Evolutionary conservation across 2,888 invertebrate genomes (phyloP).

Genomic region (Cataglyphis albicans): DNA sequence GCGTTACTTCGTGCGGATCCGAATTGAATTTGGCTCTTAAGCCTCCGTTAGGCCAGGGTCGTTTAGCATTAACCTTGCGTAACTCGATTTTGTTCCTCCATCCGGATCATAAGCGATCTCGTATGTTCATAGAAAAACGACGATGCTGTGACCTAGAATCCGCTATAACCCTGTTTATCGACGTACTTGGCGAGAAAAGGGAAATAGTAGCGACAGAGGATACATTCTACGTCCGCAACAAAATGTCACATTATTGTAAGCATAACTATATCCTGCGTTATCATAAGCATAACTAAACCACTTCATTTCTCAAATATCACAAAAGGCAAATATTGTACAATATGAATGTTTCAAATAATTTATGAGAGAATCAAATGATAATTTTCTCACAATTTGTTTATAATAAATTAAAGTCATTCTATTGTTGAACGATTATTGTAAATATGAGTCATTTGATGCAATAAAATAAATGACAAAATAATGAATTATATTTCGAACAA

Average conservation of each 20-base stretch:
- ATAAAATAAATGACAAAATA: neutral
- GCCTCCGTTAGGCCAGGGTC: conserved; percentile 20
- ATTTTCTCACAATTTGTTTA: neutral
- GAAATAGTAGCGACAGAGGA: neutral
- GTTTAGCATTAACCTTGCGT: conserved; percentile 34
- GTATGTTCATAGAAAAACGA: conserved; percentile 21
- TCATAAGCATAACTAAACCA: neutral
- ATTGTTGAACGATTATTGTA: neutral
- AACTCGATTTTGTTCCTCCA: conserved; percentile 33
- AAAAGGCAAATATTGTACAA: neutral
- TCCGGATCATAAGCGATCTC: conserved; percentile 28
- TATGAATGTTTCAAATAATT: neutral
- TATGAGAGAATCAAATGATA: neutral
- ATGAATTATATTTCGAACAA: neutral
- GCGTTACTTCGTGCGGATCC: conserved; percentile 5
- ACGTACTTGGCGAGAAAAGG: neutral
- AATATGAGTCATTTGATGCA: neutral
- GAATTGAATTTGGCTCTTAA: conserved; percentile 36
- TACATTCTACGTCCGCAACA: neutral
- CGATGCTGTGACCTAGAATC: conserved; percentile 20
- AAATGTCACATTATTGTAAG: neutral
- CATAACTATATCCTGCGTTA: neutral
- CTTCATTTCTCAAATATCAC: neutral
- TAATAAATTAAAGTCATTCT: neutral
- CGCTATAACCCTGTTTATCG: conserved; percentile 7